Evolutionary conservation across 2,888 invertebrate genomes (phyloP), one percentile per base, ranked within the genome.

Genomic region (Pantelozetes paolii): DNA sequence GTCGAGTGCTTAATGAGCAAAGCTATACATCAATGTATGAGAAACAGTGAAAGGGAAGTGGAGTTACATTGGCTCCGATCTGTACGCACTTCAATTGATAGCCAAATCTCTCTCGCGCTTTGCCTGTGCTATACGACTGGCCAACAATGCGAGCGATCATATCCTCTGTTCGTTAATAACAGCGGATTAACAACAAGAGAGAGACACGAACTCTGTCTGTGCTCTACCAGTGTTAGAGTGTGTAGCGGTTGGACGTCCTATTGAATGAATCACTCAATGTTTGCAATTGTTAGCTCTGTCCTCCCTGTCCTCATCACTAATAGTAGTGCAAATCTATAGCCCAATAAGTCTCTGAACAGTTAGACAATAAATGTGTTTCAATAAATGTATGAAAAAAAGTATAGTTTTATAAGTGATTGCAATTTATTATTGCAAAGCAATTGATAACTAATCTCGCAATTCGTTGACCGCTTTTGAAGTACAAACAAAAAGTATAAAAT

Each of bases 171-270:
- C 62, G 8, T 23, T 62, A 62, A 62, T 62, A 62, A 62, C 62
- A 28, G 18, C 3, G 62, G 62, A 62, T 62, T 62, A 62, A 62
- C 62, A 62, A 62, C 30, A 30, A 30, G 62, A 62, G 62, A 26
- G n/a, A 32, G 18, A 62, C 18, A n/a, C 28, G 32, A 32, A n/a
- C 32, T 2, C 18, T 15, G 26, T n/a, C n/a, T n/a, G n/a, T n/a
- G 11, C 62, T 23, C 62, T 54, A n/a, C 3, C 15, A 62, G 57
- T 57, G 57, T 57, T 57, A 23, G 57, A n/a, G n/a, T n/a, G n/a
- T n/a, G 23, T 18, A 20, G 57, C 26, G 62, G 62, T 62, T 62
- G 62, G 62, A 62, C 62, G 62, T 62, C 62, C 62, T 30, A 62
- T 62, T 62, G 62, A 18, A 30, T 62, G 30, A 30, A 30, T 62